A percentile compares a stretch with the other conserved stretches of the same genome.
Evolutionary conservation across 2,797 vertebrate species (phyloP).

Genomic region (Pangasius krempfi): DNA sequence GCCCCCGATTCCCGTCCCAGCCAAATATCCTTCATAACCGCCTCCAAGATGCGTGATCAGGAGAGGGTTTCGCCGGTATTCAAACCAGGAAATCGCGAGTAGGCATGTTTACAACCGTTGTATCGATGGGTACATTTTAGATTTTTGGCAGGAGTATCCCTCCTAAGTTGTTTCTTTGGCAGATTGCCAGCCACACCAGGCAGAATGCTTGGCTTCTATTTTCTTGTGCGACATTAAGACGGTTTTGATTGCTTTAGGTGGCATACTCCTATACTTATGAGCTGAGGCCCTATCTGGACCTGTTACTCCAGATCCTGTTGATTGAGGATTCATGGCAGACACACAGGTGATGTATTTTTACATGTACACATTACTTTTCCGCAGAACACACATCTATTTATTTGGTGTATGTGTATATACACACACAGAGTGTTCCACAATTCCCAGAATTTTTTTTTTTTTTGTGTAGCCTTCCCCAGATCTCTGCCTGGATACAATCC

Average conservation of each 20-base stretch:
- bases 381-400: background rate
- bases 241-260: constrained; percentile 76
- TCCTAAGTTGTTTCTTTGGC: background rate
- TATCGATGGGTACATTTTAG: background rate
- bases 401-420: background rate
- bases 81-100: background rate
- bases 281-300: constrained; percentile 96
- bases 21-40: background rate
- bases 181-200: background rate
- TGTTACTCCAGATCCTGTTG: constrained; percentile 95
- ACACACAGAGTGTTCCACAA: no score
- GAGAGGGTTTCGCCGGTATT: background rate
- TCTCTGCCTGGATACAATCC: no score
- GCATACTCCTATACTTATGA: constrained; percentile 98
- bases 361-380: background rate
- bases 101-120: background rate
- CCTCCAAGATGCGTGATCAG: no score
- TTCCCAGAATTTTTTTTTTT: no score
- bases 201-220: background rate
- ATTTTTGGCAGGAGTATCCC: background rate
- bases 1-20: background rate
- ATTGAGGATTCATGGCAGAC: constrained; percentile 99
- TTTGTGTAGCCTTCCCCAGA: no score
- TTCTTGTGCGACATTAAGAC: background rate
- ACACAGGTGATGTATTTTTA: constrained; percentile 80